Evolutionary conservation across 2,113 vertebrate species (phyloP).

Genomic region (Romanogobio albipinnatus): DNA sequence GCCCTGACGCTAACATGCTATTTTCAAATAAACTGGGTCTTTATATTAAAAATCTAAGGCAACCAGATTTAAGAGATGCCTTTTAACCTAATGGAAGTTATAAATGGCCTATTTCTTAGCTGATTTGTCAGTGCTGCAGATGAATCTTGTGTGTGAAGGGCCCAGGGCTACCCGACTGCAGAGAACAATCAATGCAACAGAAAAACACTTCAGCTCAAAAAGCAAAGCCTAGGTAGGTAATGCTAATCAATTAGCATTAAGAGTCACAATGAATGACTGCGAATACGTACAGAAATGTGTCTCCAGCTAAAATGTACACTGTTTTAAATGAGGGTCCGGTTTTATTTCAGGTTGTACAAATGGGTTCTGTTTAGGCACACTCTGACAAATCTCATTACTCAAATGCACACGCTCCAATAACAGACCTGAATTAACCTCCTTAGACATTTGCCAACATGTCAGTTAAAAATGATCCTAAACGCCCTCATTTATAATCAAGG

Average conservation of each 20-base stretch:
- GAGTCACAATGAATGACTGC: constrained; percentile 48
- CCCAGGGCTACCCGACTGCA: constrained; percentile 1
- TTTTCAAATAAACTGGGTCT: background rate
- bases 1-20: background rate
- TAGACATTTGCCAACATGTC: constrained; percentile 55
- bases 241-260: constrained; percentile 40
- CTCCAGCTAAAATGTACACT: constrained; percentile 52
- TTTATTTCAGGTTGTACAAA: constrained; percentile 41
- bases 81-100: constrained; percentile 13
- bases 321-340: constrained; percentile 45
- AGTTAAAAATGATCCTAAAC: background rate
- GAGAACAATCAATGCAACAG: constrained; percentile 21
- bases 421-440: constrained; percentile 63
- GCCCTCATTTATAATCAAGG: background rate
- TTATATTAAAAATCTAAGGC: background rate
- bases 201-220: constrained; percentile 22
- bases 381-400: constrained; percentile 63
- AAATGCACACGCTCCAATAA: constrained; percentile 58
- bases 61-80: background rate
- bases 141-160: background rate
- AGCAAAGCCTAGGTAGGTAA: constrained; percentile 28
- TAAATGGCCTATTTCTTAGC: background rate
- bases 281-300: constrained; percentile 46
- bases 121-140: constrained; percentile 20
- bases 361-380: constrained; percentile 50